Evolutionary conservation across 1,140 invertebrate genomes (phyloP).

Genomic region (Tachypleus tridentatus): DNA sequence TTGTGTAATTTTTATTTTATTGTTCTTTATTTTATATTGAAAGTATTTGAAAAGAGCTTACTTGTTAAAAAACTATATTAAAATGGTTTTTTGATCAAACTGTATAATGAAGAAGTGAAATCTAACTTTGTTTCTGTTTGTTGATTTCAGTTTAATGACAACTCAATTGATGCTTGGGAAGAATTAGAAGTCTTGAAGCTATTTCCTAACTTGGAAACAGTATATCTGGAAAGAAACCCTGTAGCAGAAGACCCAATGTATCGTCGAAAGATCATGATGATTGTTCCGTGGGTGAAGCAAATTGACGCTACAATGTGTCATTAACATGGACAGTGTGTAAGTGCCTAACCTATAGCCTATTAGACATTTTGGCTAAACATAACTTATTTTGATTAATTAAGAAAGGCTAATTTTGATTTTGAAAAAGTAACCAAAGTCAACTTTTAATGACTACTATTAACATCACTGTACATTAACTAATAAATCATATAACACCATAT

Average conservation of each 20-base stretch:
- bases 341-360: too few species aligned
- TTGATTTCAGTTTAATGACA: constrained; percentile 73
- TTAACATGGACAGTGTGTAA: too few species aligned
- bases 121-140: not conserved
- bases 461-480: too few species aligned
- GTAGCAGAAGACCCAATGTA: constrained; percentile 73
- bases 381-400: too few species aligned
- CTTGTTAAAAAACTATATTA: not conserved
- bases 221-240: constrained; percentile 91
- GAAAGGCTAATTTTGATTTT: too few species aligned
- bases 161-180: constrained; percentile 73
- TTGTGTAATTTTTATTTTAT: too few species aligned
- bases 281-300: constrained; percentile 72
- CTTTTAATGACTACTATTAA: too few species aligned
- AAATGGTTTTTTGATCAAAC: too few species aligned
- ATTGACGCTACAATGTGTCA: constrained; percentile 70
- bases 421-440: too few species aligned
- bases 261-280: constrained; percentile 77
- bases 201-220: constrained; percentile 66
- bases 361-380: too few species aligned
- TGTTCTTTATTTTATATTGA: not conserved
- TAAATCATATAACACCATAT: too few species aligned
- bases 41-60: constrained; percentile 4
- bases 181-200: constrained; percentile 59
- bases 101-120: not conserved